These are phyloP conservation scores for Scortum barcoo DNA, from an alignment of 2,113 vertebrate genomes.

Conservation along the genomic window DNA sequence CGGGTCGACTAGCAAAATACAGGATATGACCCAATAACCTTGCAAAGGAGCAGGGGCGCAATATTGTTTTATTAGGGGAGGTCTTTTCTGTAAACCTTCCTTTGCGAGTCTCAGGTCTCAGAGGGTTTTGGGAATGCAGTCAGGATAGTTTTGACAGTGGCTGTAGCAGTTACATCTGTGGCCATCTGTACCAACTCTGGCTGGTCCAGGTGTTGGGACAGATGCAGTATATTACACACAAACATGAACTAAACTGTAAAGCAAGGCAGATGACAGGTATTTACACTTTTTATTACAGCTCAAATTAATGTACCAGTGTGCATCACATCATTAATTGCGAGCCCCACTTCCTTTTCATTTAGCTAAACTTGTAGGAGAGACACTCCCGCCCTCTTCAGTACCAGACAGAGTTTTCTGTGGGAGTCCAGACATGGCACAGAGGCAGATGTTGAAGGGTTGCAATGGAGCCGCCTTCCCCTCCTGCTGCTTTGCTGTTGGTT, in stretches of 20 bases:
- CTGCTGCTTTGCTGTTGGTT: conserved; percentile 41
- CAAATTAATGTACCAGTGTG: conserved; percentile 6
- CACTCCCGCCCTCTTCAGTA: neutral
- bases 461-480: conserved; percentile 54
- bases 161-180: neutral
- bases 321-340: neutral
- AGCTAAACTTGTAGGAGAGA: conserved; percentile 8
- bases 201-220: neutral
- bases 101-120: conserved; percentile 36
- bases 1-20: conserved; percentile 74
- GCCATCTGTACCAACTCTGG: neutral
- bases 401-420: conserved; percentile 40
- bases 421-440: conserved; percentile 40
- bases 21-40: conserved; percentile 81
- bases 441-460: conserved; percentile 37
- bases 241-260: neutral
- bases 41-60: conserved; percentile 58
- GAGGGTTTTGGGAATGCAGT: conserved; percentile 21
- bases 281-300: conserved; percentile 41
- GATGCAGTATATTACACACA: neutral
- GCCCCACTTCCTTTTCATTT: conserved; percentile 21
- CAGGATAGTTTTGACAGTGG: conserved; percentile 17
- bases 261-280: conserved; percentile 28
- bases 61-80: conserved; percentile 72
- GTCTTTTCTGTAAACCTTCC: conserved; percentile 60